Percentiles rank a stretch among this genome's conserved stretches.
Evolutionary conservation across 92 coral and sea anemone genomes (phyloP).

Genomic region (Muricea muricata): DNA sequence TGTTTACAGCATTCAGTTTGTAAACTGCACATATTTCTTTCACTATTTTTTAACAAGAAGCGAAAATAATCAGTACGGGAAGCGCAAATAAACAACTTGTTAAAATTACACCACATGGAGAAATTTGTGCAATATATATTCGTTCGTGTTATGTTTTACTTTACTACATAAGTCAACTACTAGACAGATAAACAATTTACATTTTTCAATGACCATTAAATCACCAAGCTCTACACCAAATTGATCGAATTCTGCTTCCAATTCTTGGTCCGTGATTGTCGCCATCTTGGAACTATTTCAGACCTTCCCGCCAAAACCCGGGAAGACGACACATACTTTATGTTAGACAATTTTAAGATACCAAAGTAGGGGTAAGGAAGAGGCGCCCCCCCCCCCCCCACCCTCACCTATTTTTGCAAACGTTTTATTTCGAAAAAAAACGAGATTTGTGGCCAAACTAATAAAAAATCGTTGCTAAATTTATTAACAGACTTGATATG

Average conservation of each 20-base stretch:
- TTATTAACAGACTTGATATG: too few species aligned
- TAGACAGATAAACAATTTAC: conserved; percentile 68
- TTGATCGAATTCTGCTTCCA: conserved; percentile 75
- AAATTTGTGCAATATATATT: too few species aligned
- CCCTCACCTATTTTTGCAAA: too few species aligned
- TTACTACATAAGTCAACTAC: too few species aligned
- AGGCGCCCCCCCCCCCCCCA: too few species aligned
- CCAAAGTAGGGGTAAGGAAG: too few species aligned
- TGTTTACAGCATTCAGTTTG: conserved; percentile 60
- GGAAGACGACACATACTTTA: background rate
- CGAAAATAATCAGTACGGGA: too few species aligned
- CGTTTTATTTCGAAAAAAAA: too few species aligned
- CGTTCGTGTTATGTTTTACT: too few species aligned
- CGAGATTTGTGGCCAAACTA: too few species aligned
- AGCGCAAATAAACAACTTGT: background rate
- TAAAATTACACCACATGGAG: background rate
- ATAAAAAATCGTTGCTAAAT: too few species aligned
- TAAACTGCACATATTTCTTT: conserved; percentile 74
- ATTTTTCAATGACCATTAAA: conserved; percentile 76
- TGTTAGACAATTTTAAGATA: background rate
- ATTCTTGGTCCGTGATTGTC: conserved; percentile 71
- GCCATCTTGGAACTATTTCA: background rate
- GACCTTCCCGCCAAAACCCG: background rate
- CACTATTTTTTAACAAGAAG: conserved; percentile 55
- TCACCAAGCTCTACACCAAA: conserved; percentile 77